A percentile compares a stretch with the other conserved stretches of the same genome.
phyloP scores from a whole-genome alignment of 35 echinoderm and acorn worm genomes.

The Diadema setosum region DNA sequence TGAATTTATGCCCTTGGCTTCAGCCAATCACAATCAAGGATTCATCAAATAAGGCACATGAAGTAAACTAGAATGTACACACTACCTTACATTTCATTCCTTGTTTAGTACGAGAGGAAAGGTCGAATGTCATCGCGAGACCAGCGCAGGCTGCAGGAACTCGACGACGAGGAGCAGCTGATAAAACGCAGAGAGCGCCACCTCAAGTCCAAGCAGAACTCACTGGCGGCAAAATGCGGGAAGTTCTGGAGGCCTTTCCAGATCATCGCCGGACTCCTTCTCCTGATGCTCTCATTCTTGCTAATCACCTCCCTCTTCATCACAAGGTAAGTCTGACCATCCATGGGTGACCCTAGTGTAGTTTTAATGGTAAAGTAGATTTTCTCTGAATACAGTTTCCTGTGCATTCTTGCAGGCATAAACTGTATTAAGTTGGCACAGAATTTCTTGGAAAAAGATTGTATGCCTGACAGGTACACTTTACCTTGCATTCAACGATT shows the following conservation, averaged over 20 bases:
- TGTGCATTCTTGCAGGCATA: too few relatives aligned
- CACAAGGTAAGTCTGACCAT: constrained; percentile 63
- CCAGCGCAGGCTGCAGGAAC: constrained; percentile 21
- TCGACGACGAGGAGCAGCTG: constrained; percentile 74
- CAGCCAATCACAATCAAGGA: too few relatives aligned
- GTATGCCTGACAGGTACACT: too few relatives aligned
- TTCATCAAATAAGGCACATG: not conserved
- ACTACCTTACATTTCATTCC: not conserved
- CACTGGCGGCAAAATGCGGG: constrained; percentile 26
- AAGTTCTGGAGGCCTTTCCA: constrained; percentile 82
- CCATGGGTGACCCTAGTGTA: too few relatives aligned
- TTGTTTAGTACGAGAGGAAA: too few relatives aligned
- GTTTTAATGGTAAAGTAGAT: too few relatives aligned
- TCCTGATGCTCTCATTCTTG: constrained; percentile 31
- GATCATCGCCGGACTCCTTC: constrained; percentile 41
- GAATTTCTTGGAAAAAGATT: too few relatives aligned
- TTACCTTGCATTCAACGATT: too few relatives aligned
- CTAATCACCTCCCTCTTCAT: constrained; percentile 61
- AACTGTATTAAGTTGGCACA: too few relatives aligned
- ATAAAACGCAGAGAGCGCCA: constrained; percentile 82
- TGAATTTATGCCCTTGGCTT: too few relatives aligned
- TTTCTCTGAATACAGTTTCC: too few relatives aligned
- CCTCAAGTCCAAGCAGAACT: constrained; percentile 24
- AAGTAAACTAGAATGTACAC: not conserved
- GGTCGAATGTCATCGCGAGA: not conserved